Conservation (phyloP, 2,888 invertebrate genomes). For the Bhutanitis thaidina region DNA sequence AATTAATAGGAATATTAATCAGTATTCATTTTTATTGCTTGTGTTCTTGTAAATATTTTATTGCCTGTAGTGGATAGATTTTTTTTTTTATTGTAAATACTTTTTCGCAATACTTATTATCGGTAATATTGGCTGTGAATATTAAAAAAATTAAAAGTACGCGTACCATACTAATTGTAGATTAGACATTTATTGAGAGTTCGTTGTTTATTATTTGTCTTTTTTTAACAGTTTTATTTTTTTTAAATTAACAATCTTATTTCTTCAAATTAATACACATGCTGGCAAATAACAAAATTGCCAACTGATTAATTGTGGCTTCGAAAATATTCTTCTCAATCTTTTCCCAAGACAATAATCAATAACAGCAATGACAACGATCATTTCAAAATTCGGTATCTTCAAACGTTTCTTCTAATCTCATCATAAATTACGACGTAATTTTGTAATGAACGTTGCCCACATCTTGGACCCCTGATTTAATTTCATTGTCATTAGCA, state of each 20-base stretch:
- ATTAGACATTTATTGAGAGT: no score
- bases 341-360: conserved; percentile 27
- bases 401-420: no score
- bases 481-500: conserved; percentile 54
- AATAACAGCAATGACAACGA: conserved; percentile 21
- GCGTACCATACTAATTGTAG: no score
- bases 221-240: background rate
- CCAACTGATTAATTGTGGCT: conserved; percentile 8
- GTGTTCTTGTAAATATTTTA: no score
- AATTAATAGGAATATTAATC: no score
- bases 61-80: no score
- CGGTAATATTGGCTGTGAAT: no score
- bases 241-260: conserved; percentile 5
- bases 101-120: no score
- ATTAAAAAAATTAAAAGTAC: no score
- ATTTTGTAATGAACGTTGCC: conserved; percentile 46
- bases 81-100: no score
- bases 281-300: conserved; percentile 5
- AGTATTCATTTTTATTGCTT: no score
- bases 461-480: conserved; percentile 70
- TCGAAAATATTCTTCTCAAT: conserved; percentile 22
- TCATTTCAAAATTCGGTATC: conserved; percentile 35
- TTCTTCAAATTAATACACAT: background rate
- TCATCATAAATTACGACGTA: no score
- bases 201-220: conserved; percentile 11